Evolutionary conservation across 2,113 vertebrate species (phyloP), one percentile per base, ranked within the genome.

Genomic region (Pedionomus torquatus): DNA sequence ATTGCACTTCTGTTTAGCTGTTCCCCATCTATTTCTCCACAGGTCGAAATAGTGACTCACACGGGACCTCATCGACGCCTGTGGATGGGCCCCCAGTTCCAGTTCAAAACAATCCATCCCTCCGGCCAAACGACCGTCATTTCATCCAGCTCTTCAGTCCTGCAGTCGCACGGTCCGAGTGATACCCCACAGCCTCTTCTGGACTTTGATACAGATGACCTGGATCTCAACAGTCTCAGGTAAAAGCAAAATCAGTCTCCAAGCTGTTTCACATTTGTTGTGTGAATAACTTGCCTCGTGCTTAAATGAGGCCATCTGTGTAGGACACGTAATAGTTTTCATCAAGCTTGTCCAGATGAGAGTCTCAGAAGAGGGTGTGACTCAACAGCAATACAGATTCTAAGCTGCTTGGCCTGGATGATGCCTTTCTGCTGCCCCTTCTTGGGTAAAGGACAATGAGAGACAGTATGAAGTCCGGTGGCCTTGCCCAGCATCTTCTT

Each of bases 41-140:
- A 99, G 99, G 99, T 99, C 21, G 99, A 99, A 98, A 99, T 99
- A 23, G 99, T 99, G 92, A 99, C 99, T 44, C 99, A 99, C 83
- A 99, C 99, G 0, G 99, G 99, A 41, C 99, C 99, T 12, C 99
- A 99, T 60, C 98, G 99, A 1, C 99, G 99, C 35, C 98, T 99
- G 5, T 99, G 99, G 99, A 99, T 99, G 99, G 99, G 99, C 61
- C 99, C 99, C 4, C 99, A 99, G 98, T 99, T 99, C 97, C 99
- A 99, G 97, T 99, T 99, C 95, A 99, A 99, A 98, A 99, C 99
- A 25, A 99, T 99, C 93, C 99, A 99, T n/a, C 99, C 99, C 24
- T 99, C 99, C 1, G 99, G 99, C 84, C 99, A 99, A 95, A 99
- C 99, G 48, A 99, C 99, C 0, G 99, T 99, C 93, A 99, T 99